phyloP scores from a whole-genome alignment of 2,113 vertebrate species.

The Capreolus pygargus region DNA sequence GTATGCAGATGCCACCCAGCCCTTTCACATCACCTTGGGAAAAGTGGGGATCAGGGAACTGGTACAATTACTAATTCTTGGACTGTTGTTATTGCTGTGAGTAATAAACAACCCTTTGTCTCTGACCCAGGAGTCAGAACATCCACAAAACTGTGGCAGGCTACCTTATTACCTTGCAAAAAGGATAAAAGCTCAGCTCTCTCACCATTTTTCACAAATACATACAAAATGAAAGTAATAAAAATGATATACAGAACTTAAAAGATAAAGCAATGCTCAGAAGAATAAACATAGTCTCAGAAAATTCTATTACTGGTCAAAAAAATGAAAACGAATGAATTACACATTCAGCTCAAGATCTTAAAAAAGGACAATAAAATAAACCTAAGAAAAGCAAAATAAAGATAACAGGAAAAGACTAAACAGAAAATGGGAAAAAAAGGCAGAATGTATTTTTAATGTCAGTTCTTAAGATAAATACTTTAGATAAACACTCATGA shows the following conservation, averaged over 20 bases:
- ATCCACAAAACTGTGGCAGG: neutral
- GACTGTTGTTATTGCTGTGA: neutral
- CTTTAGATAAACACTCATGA: neutral
- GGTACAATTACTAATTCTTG: neutral
- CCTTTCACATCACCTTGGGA: neutral
- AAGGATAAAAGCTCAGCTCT: neutral
- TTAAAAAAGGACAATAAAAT: neutral
- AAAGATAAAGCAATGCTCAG: neutral
- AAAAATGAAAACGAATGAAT: slow-evolving; percentile 1
- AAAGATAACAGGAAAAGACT: neutral
- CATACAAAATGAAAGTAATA: neutral
- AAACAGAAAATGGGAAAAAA: neutral
- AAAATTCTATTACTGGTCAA: neutral
- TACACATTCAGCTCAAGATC: neutral
- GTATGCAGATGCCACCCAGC: neutral
- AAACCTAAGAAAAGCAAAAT: neutral
- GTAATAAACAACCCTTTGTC: neutral
- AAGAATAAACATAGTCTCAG: neutral
- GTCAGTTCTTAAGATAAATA: neutral
- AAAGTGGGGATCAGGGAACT: neutral
- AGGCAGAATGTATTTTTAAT: neutral
- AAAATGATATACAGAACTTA: neutral
- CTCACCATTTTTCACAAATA: neutral
- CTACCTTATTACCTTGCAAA: neutral
- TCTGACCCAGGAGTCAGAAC: neutral